Conservation (phyloP, 2,113 vertebrate genomes). For the Okapia johnstoni region DNA sequence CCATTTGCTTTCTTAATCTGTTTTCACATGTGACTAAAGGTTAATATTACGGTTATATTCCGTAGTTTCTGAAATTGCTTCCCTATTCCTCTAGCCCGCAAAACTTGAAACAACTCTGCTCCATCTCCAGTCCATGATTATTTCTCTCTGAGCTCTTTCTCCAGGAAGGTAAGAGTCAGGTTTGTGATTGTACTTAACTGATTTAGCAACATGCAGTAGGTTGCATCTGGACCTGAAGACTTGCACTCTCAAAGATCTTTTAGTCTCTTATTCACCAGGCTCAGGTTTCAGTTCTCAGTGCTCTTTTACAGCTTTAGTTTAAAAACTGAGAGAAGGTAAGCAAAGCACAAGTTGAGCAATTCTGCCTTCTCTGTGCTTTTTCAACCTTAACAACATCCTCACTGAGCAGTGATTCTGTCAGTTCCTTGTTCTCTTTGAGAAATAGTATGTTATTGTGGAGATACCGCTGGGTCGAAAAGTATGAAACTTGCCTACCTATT, state of each 20-base stretch:
- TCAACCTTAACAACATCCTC: constrained; percentile 40
- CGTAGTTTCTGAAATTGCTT: constrained; percentile 29
- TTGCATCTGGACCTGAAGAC: neutral
- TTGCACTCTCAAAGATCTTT: neutral
- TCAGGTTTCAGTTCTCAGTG: constrained; percentile 58
- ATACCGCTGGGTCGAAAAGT: neutral
- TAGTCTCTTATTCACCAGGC: neutral
- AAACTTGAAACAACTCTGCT: neutral
- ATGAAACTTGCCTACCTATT: neutral
- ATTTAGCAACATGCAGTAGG: neutral
- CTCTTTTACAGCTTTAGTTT: constrained; percentile 11
- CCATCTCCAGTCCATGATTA: neutral
- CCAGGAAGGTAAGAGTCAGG: neutral
- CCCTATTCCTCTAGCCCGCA: neutral
- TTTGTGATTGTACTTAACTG: neutral
- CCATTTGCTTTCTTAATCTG: constrained; percentile 18
- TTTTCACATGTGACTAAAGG: neutral
- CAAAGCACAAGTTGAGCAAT: constrained; percentile 40
- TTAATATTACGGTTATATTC: neutral
- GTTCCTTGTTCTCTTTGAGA: constrained; percentile 58
- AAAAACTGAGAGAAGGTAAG: constrained; percentile 34
- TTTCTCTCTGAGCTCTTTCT: neutral
- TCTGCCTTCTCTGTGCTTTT: constrained; percentile 25
- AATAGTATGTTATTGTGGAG: neutral
- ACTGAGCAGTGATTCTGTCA: constrained; percentile 50